Evolutionary conservation across 2,113 vertebrate species (phyloP).

Genomic region (Isurus oxyrinchus): DNA sequence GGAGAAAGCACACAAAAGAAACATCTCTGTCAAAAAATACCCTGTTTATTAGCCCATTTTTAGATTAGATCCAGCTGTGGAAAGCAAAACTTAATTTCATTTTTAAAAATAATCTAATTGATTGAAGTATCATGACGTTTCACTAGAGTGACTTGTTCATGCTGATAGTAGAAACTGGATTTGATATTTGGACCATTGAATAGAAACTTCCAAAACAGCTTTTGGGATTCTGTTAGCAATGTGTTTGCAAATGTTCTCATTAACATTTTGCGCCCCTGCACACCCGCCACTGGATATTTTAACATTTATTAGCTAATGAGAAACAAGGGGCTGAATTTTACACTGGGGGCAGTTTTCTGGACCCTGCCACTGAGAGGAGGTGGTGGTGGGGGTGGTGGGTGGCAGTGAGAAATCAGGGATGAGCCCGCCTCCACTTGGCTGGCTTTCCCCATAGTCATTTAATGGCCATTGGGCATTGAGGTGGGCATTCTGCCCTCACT

Average conservation of each 20-base stretch:
- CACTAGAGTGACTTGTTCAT: background rate
- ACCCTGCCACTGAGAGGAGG: background rate
- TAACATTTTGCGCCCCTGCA: background rate
- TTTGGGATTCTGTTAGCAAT: background rate
- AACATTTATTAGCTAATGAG: background rate
- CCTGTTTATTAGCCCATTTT: background rate
- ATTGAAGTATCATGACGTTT: background rate
- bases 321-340: background rate
- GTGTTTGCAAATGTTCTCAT: background rate
- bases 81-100: slow-evolving; percentile 8
- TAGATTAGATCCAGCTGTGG: no score
- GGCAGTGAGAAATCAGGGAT: no score
- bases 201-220: background rate
- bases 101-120: slow-evolving; percentile 10
- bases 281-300: background rate
- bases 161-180: background rate
- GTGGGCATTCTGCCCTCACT: no score
- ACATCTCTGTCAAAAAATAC: background rate
- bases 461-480: no score
- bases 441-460: no score
- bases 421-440: no score
- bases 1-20: background rate
- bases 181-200: background rate
- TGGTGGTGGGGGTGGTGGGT: no score
- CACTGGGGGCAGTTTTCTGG: background rate